phyloP scores from a whole-genome alignment of 2,797 vertebrate species.

The Falco novaeseelandiae region DNA sequence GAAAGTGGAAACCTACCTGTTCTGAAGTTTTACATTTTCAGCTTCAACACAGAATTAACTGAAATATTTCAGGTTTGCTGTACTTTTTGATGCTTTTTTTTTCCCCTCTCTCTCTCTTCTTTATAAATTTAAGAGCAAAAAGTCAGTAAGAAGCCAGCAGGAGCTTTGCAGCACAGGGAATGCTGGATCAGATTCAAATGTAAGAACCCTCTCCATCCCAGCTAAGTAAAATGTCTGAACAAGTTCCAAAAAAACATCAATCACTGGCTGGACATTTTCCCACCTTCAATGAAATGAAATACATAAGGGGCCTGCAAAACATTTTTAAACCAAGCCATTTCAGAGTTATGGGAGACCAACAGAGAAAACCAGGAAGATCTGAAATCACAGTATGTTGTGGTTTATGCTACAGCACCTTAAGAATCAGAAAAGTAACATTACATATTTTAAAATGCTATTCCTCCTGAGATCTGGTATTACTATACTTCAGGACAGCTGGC shows the following conservation, averaged over 20 bases:
- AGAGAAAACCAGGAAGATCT: not conserved
- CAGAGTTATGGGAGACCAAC: not conserved
- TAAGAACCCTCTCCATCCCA: slow-evolving; percentile 22
- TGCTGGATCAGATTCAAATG: not conserved
- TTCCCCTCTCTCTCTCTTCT: not conserved
- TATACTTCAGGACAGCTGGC: not conserved
- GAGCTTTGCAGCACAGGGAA: slow-evolving; percentile 20
- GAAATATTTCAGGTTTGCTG: not conserved
- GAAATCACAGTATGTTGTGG: not conserved
- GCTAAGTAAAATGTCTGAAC: slow-evolving; percentile 38
- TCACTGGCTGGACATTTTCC: slow-evolving; percentile 54
- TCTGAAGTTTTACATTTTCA: not conserved
- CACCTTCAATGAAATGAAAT: slow-evolving; percentile 38
- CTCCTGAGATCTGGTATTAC: not conserved
- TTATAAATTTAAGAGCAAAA: slow-evolving; percentile 13
- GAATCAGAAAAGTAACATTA: not conserved
- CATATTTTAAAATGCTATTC: not conserved
- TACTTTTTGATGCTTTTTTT: not conserved
- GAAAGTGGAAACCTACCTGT: not conserved
- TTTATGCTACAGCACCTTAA: not conserved
- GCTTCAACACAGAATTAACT: not conserved
- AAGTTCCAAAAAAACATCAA: slow-evolving; percentile 28
- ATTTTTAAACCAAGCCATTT: not conserved
- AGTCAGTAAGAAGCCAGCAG: slow-evolving; percentile 30
- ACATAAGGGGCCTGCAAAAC: not conserved